Conservation (phyloP, 2,797 vertebrate species). For the Lepidocolaptes lacrymiger region DNA sequence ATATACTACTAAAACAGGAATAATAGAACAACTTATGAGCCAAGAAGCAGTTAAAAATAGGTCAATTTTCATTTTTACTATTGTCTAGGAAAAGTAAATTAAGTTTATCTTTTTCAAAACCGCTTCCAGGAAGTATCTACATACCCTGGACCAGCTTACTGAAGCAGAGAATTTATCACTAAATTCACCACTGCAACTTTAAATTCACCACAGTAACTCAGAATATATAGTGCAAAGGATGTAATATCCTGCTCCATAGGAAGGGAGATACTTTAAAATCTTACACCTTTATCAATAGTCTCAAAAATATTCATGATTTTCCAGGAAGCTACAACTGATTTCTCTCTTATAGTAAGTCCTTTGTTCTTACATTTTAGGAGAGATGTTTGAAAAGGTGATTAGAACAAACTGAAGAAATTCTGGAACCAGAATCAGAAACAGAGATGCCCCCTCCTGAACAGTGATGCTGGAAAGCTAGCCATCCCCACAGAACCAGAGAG, state of each 20-base stretch:
- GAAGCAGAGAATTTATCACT: background rate
- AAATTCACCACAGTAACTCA: background rate
- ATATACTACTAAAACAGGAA: background rate
- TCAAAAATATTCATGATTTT: background rate
- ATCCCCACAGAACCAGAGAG: background rate
- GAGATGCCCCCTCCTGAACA: background rate
- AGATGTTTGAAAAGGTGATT: background rate
- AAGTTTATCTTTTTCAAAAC: background rate
- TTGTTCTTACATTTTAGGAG: background rate
- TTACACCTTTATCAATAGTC: background rate
- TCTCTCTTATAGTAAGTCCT: background rate
- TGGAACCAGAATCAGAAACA: background rate
- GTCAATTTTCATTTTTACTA: background rate
- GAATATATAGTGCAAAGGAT: background rate
- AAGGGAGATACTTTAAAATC: background rate
- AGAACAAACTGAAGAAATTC: background rate
- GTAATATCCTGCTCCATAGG: background rate
- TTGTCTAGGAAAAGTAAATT: background rate
- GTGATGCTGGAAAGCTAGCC: background rate
- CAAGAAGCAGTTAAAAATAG: background rate
- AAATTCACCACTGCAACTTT: background rate
- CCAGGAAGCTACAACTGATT: background rate
- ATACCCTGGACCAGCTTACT: background rate
- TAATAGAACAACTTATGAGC: background rate
- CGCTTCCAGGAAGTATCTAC: background rate